These are phyloP conservation scores for Paguma larvata DNA, from an alignment of 2,797 vertebrate species.

Conservation along the genomic window DNA sequence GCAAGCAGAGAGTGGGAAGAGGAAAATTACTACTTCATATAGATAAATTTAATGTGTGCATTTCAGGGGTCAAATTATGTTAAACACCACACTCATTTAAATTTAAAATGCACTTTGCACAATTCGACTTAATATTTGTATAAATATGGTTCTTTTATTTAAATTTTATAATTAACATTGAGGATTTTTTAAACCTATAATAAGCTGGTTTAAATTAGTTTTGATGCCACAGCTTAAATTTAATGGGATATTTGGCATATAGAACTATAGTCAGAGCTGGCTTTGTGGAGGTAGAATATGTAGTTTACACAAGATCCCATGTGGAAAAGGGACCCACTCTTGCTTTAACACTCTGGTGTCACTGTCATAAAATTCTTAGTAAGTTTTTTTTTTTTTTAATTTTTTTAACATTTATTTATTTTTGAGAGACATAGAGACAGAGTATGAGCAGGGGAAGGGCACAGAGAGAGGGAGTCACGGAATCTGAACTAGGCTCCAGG, in stretches of 20 bases:
- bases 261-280: not conserved
- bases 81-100: not conserved
- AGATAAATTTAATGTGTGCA: not conserved
- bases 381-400: not conserved
- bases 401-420: no score
- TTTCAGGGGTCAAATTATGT: not conserved
- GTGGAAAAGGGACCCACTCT: fast-evolving
- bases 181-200: not conserved
- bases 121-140: not conserved
- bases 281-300: fast-evolving
- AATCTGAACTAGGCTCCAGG: no score
- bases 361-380: not conserved
- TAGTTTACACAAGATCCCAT: not conserved
- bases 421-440: no score
- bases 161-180: not conserved
- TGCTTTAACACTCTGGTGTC: not conserved
- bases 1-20: not conserved
- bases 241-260: not conserved
- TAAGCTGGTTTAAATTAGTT: not conserved
- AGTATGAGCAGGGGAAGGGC: no score
- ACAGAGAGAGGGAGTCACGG: no score
- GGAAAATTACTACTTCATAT: not conserved
- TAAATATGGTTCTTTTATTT: not conserved
- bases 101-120: not conserved
- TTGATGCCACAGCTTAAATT: not conserved